Evolutionary conservation across 2,888 invertebrate genomes (phyloP), one percentile per base, ranked within the genome.

Genomic region (Trichopria drosophilae): DNA sequence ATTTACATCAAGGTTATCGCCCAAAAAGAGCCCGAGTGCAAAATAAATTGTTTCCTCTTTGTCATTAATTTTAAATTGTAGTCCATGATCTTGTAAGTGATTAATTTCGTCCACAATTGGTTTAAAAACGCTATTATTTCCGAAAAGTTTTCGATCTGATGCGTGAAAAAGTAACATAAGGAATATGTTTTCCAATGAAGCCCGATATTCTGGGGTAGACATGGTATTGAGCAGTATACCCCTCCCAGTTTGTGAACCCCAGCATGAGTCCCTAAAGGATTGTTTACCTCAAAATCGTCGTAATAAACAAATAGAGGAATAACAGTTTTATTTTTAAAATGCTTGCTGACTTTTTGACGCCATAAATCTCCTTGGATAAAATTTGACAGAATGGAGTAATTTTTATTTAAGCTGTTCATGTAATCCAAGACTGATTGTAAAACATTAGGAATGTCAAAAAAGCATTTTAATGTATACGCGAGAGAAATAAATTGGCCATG

Each of bases 251-350:
- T 36, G 5, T 36, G 36, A 9, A 22, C 12, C 13, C 23, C 10
- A 1, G 19, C 10, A 36, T 22, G 36, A 15, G 23, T 23, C 13
- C 36, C 36, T 20, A 36, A 36, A 22, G 36, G 36, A 22, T 32
- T 32, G 10, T 32, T 32, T 1, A 32, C 32, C 19, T 32, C 32
- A 15, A 32, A 18, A 32, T 32, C 36, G 6, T 36, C 36, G 12
- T 20, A 36, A n/a, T 36, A 36, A 5, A 36, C n/a, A n/a, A 36
- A 36, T 9, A 36, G 22, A 15, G 23, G 36, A 10, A 36, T 36
- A 6, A 36, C 22, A n/a, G 24, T 23, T 20, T 36, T 36, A n/a
- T 15, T 23, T 36, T 13, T 10, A 36, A 36, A 20, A 6, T 6
- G 4, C 6, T 16, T 6, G 5, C 18, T 31, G 7, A 26, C 22